Evolutionary conservation across 1,140 invertebrate species (phyloP), one percentile per base, ranked within the genome.

Genomic region (Triops longicaudatus): DNA sequence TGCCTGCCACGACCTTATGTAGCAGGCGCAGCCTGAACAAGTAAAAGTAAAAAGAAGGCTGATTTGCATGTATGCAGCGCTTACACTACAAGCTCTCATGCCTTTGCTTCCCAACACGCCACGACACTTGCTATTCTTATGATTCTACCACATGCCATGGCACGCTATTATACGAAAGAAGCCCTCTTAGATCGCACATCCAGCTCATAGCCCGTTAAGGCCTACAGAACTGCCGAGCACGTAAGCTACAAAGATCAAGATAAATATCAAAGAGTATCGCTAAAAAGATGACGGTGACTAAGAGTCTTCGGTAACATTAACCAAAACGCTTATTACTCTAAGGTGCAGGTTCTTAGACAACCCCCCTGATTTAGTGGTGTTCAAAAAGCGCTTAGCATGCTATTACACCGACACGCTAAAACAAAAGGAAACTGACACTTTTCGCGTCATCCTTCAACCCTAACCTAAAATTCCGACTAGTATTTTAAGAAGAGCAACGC

Each of bases 61-160:
- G 50, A 63, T 63, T 63, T 63, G 50, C 50, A 63, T 63, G 50
- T 63, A 22, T 63, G 50, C 17, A n/a, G 50, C 22, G 50, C 22
- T 63, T 14, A 63, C 22, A 22, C 50, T 63, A 63, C 50, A 22
- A n/a, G 50, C 9, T 14, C 50, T 63, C 31, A 22, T 63, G 50
- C 50, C 50, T 63, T 63, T 63, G 50, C 50, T 63, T 63, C 50
- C 50, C 50, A 63, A 63, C 50, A 63, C 50, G 22, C 14, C 50
- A 63, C 50, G 50, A 63, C 50, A 63, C 50, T n/a, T 63, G 50
- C 50, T 63, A 63, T 63, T 63, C 50, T 63, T 63, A 63, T 63
- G 50, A 63, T 22, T 63, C 22, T 63, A 63, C 50, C 50, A 63
- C 50, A 63, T 63, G 50, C 50, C 50, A 63, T 22, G 50, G 50